Evolutionary conservation across 2,797 vertebrate species (phyloP).

Genomic region (Acrocephalus scirpaceus): DNA sequence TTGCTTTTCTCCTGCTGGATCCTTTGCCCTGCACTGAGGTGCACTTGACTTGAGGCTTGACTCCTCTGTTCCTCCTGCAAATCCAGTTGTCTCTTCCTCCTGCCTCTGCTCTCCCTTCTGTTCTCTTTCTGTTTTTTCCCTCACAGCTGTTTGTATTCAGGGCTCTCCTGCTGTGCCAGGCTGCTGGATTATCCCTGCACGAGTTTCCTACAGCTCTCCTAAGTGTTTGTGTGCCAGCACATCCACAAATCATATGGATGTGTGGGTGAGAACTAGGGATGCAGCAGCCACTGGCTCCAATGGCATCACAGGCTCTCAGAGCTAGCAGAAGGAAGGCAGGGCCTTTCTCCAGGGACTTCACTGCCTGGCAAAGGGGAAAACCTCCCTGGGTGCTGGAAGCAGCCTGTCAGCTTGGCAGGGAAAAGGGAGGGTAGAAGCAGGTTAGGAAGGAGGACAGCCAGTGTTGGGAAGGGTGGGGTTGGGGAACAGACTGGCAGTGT

Average conservation of each 20-base stretch:
- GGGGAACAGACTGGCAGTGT: not conserved
- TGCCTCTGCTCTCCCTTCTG: not conserved
- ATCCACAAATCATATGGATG: not conserved
- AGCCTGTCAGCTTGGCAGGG: not conserved
- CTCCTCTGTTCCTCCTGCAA: not conserved
- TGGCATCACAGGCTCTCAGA: not conserved
- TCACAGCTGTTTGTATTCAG: not conserved
- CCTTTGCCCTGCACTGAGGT: not conserved
- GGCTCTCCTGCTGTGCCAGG: not conserved
- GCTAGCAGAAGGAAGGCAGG: not conserved
- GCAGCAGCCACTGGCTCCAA: not conserved
- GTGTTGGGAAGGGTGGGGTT: not conserved
- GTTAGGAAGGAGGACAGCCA: not conserved
- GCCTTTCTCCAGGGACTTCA: not conserved
- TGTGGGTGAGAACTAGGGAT: not conserved
- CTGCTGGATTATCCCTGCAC: not conserved
- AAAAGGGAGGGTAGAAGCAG: not conserved
- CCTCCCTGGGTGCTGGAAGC: not conserved
- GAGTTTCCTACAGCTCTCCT: not conserved
- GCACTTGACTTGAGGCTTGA: not conserved
- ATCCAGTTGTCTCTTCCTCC: not conserved
- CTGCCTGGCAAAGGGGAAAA: not conserved
- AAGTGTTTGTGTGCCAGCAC: not conserved
- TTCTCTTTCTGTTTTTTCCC: not conserved
- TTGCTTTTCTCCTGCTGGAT: not conserved